Base-by-base conservation (phyloP, 2,888 invertebrate species). In the Drosophila neoperkinsi region DNA sequence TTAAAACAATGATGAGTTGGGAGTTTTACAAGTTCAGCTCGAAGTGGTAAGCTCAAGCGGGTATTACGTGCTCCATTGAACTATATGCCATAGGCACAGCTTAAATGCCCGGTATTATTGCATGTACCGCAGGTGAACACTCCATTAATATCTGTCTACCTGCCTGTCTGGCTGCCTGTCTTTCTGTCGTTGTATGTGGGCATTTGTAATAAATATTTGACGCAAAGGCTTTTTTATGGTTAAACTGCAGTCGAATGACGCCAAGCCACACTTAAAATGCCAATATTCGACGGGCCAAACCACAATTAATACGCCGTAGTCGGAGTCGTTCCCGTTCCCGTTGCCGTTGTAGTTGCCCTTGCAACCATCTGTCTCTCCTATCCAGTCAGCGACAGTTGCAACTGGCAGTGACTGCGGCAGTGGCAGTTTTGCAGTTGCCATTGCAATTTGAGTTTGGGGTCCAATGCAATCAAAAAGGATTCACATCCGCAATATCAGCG, bases 241-340 rank as follows among this genome's bases (percentile, higher is more conserved):
- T 85, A 77, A 75, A 79, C 83, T 73, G 79, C 71, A 78, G 75
- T 72, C 72, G 68, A 74, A 74, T 64, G 77, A 77, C 84, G 83
- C 88, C 90, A 88, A 88, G 85, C 85, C 83, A 88, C 90, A 88
- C 86, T 90, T 90, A 88, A 86, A 86, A 90, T 90, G 84, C 78
- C 90, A 86, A 86, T 86, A 90, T 88, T 86, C 90, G 78, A 88
- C 86, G 76, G 86, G 62, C 77, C 78, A 88, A 90, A 90, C 85
- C 85, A 86, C 85, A 86, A 90, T 86, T 86, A 86, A 86, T 86
- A 86, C 86, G 80, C 89, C 76, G 71, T 72, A 76, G 74, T 61
- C 25, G 60, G 9, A 46, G 46, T 59, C 43, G 66, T 51, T 31
- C 38, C 43, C 13, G 33, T 52, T 13, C 28, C 38, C 34, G 64